These are phyloP conservation scores for Oreortyx pictus DNA, from an alignment of 2,797 vertebrate species.

Conservation along the genomic window DNA sequence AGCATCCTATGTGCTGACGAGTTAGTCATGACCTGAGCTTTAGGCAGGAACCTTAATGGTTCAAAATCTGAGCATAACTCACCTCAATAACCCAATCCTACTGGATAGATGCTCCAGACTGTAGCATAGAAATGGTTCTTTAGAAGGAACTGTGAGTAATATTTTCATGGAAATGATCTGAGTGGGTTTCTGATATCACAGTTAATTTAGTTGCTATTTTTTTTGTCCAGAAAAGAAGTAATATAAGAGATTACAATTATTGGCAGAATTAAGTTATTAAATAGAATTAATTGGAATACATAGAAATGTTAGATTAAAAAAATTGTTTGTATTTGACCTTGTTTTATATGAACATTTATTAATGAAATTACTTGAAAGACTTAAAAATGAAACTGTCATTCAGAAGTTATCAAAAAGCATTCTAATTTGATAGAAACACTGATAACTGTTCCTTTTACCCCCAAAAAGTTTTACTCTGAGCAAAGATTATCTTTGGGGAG, in stretches of 20 bases:
- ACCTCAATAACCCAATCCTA: not conserved
- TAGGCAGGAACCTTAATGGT: not conserved
- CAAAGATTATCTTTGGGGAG: not conserved
- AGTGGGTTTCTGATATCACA: not conserved
- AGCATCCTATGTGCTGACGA: not conserved
- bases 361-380: not conserved
- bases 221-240: not conserved
- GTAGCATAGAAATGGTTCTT: not conserved
- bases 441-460: not conserved
- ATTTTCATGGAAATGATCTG: not conserved
- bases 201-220: not conserved
- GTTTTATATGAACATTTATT: not conserved
- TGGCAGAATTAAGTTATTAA: not conserved
- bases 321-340: not conserved
- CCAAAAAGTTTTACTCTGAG: not conserved
- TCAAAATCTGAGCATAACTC: not conserved
- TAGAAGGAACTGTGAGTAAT: not conserved
- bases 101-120: not conserved
- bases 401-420: not conserved
- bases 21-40: not conserved
- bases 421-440: not conserved
- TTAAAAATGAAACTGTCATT: not conserved
- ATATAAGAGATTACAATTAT: not conserved
- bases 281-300: not conserved
- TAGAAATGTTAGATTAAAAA: not conserved